Evolutionary conservation across 1,140 invertebrate genomes (phyloP).

Genomic region (Aleiodes sp.): DNA sequence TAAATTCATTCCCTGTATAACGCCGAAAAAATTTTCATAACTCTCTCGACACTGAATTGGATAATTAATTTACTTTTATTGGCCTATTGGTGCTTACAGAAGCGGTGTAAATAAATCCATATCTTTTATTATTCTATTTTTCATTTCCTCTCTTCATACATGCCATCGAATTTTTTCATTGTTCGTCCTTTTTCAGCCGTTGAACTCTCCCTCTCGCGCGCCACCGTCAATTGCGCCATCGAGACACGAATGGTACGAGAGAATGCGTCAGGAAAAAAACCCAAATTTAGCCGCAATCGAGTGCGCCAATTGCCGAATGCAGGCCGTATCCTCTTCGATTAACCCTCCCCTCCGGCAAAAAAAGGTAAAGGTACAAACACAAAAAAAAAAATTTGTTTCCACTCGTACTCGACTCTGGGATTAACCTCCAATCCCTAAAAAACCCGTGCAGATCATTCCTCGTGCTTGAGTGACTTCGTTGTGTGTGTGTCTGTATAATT

Average conservation of each 20-base stretch:
- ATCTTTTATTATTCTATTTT: neutral
- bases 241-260: neutral
- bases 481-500: too few species aligned
- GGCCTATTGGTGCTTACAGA: too few species aligned
- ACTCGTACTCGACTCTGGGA: constrained; percentile 1
- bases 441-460: constrained; percentile 12
- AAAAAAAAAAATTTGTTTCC: constrained; percentile 14
- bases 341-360: too few species aligned
- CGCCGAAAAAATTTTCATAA: too few species aligned
- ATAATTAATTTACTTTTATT: too few species aligned
- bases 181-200: neutral
- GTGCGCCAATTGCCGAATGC: constrained; percentile 10
- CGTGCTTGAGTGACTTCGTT: neutral
- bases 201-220: neutral
- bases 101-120: neutral
- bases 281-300: constrained; percentile 19
- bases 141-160: too few species aligned
- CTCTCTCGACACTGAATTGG: too few species aligned
- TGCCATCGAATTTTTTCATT: constrained; percentile 1
- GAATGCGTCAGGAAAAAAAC: neutral
- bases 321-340: constrained; percentile 5
- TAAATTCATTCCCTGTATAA: too few species aligned
- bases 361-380: neutral
- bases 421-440: constrained; percentile 19
- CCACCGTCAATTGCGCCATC: neutral